phyloP scores from a whole-genome alignment of 2,113 vertebrate species.

The Thalassoma bifasciatum region DNA sequence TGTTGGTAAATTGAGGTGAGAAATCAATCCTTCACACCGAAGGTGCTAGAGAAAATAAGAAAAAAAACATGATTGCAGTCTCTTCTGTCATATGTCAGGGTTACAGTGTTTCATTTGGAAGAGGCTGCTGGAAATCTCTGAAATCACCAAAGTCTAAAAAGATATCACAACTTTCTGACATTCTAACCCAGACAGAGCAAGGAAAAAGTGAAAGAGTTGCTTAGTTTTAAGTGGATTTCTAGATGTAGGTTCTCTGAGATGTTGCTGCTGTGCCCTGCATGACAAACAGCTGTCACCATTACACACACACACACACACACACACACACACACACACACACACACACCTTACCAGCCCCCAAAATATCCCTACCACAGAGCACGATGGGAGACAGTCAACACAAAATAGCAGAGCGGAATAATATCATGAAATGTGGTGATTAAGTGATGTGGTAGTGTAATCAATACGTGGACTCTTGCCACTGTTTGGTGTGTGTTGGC shows the following conservation, averaged over 20 bases:
- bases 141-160: slow-evolving; percentile 65
- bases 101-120: not conserved
- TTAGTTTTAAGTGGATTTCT: slow-evolving; percentile 70
- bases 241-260: slow-evolving; percentile 47
- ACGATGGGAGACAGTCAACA: slow-evolving; percentile 10
- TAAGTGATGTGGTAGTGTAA: slow-evolving; percentile 8
- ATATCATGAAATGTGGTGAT: slow-evolving; percentile 12
- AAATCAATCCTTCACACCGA: not conserved
- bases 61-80: not conserved
- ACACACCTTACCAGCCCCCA: not conserved
- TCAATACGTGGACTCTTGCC: slow-evolving; percentile 1
- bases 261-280: slow-evolving; percentile 38
- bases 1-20: not conserved
- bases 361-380: not conserved
- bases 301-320: too few relatives aligned
- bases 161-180: slow-evolving; percentile 58
- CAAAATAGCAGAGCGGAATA: slow-evolving; percentile 22
- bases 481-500: not conserved
- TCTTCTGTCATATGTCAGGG: slow-evolving; percentile 14
- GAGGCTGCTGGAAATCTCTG: slow-evolving; percentile 58
- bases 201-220: slow-evolving; percentile 56
- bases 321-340: too few relatives aligned
- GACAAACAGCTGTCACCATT: not conserved
- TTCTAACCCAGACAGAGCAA: slow-evolving; percentile 66
- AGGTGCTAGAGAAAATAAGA: not conserved